phyloP scores from a whole-genome alignment of 2,113 vertebrate species.

The Hyperoodon ampullatus region DNA sequence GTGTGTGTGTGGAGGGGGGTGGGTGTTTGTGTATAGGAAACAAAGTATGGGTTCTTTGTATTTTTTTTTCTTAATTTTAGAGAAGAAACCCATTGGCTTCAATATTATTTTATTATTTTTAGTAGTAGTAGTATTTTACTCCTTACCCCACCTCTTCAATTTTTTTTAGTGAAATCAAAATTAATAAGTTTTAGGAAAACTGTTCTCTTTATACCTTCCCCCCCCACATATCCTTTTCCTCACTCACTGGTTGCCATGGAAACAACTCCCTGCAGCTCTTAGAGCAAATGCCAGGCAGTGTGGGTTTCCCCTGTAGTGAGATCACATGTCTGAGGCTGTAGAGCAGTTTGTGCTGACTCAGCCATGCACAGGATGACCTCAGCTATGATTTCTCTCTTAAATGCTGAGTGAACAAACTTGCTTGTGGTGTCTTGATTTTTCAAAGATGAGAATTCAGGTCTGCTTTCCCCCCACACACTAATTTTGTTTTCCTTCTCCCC shows the following conservation, averaged over 20 bases:
- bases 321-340: background rate
- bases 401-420: background rate
- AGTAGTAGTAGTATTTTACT: no score
- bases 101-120: background rate
- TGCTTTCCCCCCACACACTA: background rate
- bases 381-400: conserved; percentile 16
- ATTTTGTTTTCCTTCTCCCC: background rate
- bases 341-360: conserved; percentile 74
- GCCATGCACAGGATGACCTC: background rate
- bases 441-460: background rate
- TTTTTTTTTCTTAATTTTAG: background rate
- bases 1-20: background rate
- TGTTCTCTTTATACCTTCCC: background rate
- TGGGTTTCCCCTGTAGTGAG: background rate
- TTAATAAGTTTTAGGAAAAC: background rate
- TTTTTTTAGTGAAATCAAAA: background rate
- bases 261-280: conserved; percentile 65
- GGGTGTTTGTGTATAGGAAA: background rate
- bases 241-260: conserved; percentile 71
- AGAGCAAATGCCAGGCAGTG: conserved; percentile 47
- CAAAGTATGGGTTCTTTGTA: background rate
- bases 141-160: background rate
- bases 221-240: background rate
- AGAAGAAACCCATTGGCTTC: background rate
- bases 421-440: background rate